Conservation (phyloP, 2,888 invertebrate species). For the Lasioglossum villosulum region DNA sequence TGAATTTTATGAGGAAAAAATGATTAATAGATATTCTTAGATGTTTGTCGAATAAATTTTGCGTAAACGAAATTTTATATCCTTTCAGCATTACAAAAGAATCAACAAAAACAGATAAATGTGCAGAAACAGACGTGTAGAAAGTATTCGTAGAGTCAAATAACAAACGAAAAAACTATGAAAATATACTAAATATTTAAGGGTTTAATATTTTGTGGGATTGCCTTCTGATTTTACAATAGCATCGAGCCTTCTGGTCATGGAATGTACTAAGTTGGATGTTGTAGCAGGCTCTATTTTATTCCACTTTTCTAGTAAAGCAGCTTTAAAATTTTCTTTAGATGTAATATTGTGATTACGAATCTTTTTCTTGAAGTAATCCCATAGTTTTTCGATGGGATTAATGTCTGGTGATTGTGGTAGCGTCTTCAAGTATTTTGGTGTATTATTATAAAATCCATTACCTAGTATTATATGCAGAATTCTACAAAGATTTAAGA, state of each 20-base stretch:
- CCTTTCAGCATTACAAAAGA: no score
- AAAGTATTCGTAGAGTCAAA: no score
- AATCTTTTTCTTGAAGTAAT: not conserved
- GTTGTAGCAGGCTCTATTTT: not conserved
- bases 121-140: no score
- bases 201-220: not conserved
- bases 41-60: no score
- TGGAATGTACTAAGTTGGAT: constrained; percentile 15
- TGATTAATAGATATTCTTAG: no score
- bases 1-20: no score
- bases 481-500: no score
- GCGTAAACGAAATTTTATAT: no score
- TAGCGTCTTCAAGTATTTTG: constrained; percentile 15
- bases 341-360: constrained; percentile 2
- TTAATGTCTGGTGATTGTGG: not conserved
- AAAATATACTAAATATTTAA: no score
- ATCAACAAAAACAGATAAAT: no score
- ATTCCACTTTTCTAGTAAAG: constrained; percentile 4
- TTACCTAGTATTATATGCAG: not conserved
- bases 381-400: constrained; percentile 14
- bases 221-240: not conserved
- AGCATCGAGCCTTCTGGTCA: not conserved
- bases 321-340: constrained; percentile 11
- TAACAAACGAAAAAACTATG: no score
- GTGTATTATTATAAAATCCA: constrained; percentile 1